A percentile compares a stretch with the other conserved stretches of the same genome.
phyloP scores from a whole-genome alignment of 1,140 invertebrate species.

The Hydropsyche tenuis region DNA sequence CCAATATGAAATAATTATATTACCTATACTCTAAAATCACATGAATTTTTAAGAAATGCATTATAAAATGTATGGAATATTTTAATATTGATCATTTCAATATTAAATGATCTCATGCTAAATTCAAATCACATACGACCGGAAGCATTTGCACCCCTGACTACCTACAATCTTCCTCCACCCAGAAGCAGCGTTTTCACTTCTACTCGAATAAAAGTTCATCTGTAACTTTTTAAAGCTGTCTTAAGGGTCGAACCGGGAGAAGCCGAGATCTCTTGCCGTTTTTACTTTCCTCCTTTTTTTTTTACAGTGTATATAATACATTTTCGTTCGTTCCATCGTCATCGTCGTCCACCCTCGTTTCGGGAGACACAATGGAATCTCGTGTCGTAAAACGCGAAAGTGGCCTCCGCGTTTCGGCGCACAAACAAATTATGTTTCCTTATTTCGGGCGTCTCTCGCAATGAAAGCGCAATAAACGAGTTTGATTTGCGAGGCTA shows the following conservation, averaged over 20 bases:
- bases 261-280: not conserved
- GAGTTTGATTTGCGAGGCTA: constrained; percentile 21
- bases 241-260: constrained; percentile 1
- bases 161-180: too few relatives aligned
- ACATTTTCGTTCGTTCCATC: not conserved
- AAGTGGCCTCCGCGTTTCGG: not conserved
- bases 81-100: too few relatives aligned
- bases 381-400: constrained; percentile 11
- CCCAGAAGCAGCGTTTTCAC: constrained; percentile 2
- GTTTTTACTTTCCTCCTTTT: not conserved
- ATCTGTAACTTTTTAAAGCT: constrained; percentile 19
- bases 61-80: too few relatives aligned
- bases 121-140: too few relatives aligned
- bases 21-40: too few relatives aligned
- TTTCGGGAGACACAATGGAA: constrained; percentile 5
- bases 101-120: too few relatives aligned
- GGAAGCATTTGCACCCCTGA: too few relatives aligned
- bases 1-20: too few relatives aligned
- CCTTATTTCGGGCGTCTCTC: constrained; percentile 17
- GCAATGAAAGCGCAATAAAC: constrained; percentile 19
- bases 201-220: constrained; percentile 11
- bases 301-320: too few relatives aligned
- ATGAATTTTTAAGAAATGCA: too few relatives aligned
- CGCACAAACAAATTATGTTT: constrained; percentile 17
- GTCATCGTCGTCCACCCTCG: not conserved